phyloP scores from a whole-genome alignment of 2,113 vertebrate genomes.

The Aviceda subcristata region DNA sequence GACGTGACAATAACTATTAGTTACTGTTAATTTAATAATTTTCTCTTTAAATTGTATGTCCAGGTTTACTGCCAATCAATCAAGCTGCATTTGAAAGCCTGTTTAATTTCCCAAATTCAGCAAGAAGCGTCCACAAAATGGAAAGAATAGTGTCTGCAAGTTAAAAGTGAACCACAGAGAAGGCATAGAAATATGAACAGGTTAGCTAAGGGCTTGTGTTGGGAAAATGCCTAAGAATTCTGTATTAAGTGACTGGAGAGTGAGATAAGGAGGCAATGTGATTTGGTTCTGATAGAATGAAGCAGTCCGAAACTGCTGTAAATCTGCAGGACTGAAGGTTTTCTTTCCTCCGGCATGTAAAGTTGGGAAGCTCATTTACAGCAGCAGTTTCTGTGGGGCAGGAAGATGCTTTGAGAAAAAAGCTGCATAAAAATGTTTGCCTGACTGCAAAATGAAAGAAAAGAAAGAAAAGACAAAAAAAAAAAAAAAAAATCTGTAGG shows the following conservation, averaged over 20 bases:
- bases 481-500: background rate
- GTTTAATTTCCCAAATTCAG: background rate
- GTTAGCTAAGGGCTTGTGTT: background rate
- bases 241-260: background rate
- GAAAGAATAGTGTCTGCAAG: background rate
- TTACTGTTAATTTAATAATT: background rate
- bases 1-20: background rate
- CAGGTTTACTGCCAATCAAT: background rate
- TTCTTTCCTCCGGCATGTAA: background rate
- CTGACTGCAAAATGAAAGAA: background rate
- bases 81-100: background rate
- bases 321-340: background rate
- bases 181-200: background rate
- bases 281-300: background rate
- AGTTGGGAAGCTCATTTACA: constrained; percentile 18
- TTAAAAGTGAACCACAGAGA: background rate
- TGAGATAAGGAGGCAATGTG: background rate
- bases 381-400: background rate
- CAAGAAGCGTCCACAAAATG: constrained; percentile 4
- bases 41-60: background rate
- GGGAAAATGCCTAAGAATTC: constrained; percentile 32
- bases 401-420: background rate
- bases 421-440: background rate
- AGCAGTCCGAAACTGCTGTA: constrained; percentile 32
- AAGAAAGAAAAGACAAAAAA: background rate